Evolutionary conservation across 2,797 vertebrate species (phyloP).

Genomic region (Delichon dasypus): DNA sequence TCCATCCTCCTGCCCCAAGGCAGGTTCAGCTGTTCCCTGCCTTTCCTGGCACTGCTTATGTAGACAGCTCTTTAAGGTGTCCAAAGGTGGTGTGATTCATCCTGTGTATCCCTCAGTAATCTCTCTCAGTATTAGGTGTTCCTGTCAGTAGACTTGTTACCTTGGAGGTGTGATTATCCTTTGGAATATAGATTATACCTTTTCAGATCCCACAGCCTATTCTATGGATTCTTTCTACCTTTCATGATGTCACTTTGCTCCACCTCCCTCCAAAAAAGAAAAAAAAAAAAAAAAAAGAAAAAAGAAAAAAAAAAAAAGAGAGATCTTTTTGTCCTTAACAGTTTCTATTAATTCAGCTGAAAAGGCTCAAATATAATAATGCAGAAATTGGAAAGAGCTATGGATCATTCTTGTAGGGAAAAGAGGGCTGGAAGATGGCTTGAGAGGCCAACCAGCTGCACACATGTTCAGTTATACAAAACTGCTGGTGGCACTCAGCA

Average conservation of each 20-base stretch:
- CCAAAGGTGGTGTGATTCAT: not conserved
- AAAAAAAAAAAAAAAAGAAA: too few species aligned
- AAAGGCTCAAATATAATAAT: not conserved
- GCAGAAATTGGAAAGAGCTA: not conserved
- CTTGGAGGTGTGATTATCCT: not conserved
- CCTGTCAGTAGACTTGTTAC: not conserved
- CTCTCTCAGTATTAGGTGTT: not conserved
- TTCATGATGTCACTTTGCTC: not conserved
- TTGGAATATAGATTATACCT: not conserved
- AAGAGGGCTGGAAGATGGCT: not conserved
- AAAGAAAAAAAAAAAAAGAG: too few species aligned
- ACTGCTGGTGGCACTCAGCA: not conserved
- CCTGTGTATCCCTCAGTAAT: not conserved
- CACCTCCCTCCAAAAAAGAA: too few species aligned
- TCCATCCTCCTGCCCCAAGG: not conserved
- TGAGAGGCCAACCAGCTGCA: not conserved
- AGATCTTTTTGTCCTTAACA: not conserved
- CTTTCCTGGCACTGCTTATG: not conserved
- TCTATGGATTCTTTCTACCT: not conserved
- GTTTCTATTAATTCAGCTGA: not conserved
- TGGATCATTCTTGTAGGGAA: not conserved
- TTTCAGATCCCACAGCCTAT: not conserved
- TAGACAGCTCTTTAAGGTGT: not conserved
- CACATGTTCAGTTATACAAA: not conserved
- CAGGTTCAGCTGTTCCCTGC: not conserved